These are phyloP conservation scores for Condylostylus longicornis DNA, from an alignment of 1,140 invertebrate genomes.

Conservation along the genomic window DNA sequence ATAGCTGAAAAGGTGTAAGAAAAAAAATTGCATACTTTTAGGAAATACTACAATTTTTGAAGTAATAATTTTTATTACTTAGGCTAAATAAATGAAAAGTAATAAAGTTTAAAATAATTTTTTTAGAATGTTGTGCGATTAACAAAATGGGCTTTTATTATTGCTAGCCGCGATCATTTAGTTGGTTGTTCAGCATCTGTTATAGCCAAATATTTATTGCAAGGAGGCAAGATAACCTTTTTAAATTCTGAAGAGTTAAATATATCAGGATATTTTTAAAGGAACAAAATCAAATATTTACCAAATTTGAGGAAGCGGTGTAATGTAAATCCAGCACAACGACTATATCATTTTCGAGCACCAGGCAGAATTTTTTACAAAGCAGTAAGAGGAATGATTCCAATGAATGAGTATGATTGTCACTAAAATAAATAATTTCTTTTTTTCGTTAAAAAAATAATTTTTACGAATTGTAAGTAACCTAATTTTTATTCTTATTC, in stretches of 20 bases:
- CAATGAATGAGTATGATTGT: too few relatives aligned
- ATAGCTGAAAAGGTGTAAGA: too few relatives aligned
- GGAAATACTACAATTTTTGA: too few relatives aligned
- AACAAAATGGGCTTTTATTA: constrained; percentile 87
- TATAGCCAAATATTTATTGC: constrained; percentile 83
- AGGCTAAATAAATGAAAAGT: too few relatives aligned
- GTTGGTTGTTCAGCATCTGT: constrained; percentile 87
- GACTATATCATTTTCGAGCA: constrained; percentile 95
- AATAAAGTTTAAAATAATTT: too few relatives aligned
- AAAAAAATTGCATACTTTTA: too few relatives aligned
- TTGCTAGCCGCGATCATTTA: constrained; percentile 95
- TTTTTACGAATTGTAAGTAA: too few relatives aligned
- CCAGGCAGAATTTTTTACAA: constrained; percentile 95
- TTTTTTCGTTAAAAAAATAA: too few relatives aligned
- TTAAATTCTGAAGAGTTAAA: constrained; percentile 94
- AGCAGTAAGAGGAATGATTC: constrained; percentile 91
- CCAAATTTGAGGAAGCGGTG: constrained; percentile 92
- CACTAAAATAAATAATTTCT: too few relatives aligned
- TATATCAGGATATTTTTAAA: constrained; percentile 98
- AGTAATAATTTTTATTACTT: too few relatives aligned
- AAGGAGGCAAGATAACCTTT: constrained; percentile 75
- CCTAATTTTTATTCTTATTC: too few relatives aligned
- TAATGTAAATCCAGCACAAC: constrained; percentile 95
- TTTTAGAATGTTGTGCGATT: constrained; percentile 24
- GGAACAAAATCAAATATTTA: constrained; percentile 92